Evolutionary conservation across 2,888 invertebrate genomes (phyloP), one percentile per base, ranked within the genome.

Genomic region (Philereme vetulata): DNA sequence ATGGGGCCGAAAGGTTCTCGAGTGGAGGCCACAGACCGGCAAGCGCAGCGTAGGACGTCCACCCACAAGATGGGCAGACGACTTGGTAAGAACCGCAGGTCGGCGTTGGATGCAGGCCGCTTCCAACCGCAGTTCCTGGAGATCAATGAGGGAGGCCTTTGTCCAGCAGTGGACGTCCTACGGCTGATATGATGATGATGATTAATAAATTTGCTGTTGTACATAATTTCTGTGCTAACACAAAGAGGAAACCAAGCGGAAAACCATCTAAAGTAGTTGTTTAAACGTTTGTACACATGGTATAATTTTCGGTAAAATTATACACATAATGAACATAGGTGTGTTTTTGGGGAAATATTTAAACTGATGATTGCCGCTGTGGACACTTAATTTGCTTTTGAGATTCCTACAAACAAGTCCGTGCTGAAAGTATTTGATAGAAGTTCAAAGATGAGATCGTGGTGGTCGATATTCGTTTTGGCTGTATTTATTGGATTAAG

Each of bases 251-350:
- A 38, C 7, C 8, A 38, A 8, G 38, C 7, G 38, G 8, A 8
- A 8, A 35, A 35, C 35, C 35, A 35, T 7, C 0, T 51, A 58
- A 58, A 21, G 21, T 21, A 21, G 21, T 21, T 21, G 21, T 52
- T 4, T 48, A 62, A 62, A 56, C 45, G 38, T 36, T 36, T 48
- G 4, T 45, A 36, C 40, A 44, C 43, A 58, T 63, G 47, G 3
- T 6, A 46, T 35, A 44, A 48, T 53, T 58, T 60, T 54, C 10
- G 36, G 21, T 8, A 9, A 67, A 65, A 65, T 62, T 62, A 60
- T 51, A 60, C 46, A 35, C 42, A 46, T 5, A 40, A 38, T 36
- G 8, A 51, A 50, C 34, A 38, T 45, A 51, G 40, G 45, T 50
- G 4, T 32, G 21, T 58, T 58, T 48, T 53, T 3, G 0, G 46